Percentiles rank a stretch among this genome's conserved stretches.
Conservation (phyloP, 2,888 invertebrate species). For the Anodontia alba region DNA sequence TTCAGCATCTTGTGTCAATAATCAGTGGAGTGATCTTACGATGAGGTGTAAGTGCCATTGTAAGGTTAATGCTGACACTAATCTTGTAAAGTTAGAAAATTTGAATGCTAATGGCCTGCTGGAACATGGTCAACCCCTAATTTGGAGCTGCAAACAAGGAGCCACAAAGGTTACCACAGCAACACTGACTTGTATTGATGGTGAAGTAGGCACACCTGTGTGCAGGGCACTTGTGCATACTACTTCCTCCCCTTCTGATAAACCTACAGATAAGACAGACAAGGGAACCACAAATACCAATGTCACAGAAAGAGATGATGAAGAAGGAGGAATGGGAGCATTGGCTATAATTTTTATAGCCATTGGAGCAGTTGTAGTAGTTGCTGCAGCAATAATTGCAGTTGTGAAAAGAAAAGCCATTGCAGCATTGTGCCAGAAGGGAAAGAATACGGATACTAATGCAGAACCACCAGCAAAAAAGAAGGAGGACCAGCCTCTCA, state of each 20-base stretch:
- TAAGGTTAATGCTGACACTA: slow-evolving; percentile 6
- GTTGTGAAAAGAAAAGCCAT: background rate
- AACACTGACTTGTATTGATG: slow-evolving; percentile 18
- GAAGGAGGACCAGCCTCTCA: background rate
- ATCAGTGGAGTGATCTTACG: background rate
- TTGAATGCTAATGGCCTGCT: slow-evolving; percentile 16
- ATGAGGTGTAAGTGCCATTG: background rate
- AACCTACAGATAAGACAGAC: background rate
- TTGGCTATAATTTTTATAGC: background rate
- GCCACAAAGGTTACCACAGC: background rate
- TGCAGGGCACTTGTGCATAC: background rate
- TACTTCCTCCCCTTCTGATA: background rate
- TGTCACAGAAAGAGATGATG: background rate
- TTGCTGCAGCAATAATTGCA: background rate
- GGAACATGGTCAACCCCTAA: slow-evolving; percentile 7
- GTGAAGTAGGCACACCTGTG: slow-evolving; percentile 7
- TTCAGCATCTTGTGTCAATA: background rate
- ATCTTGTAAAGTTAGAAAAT: background rate
- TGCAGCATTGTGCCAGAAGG: background rate
- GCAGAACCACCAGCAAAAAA: background rate
- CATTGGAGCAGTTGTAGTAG: background rate
- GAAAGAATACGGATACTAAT: background rate
- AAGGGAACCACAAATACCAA: background rate
- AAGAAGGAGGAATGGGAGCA: background rate
- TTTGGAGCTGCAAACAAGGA: slow-evolving; percentile 31